Base-by-base conservation (phyloP, 1,140 invertebrate genomes). In the Zaprionus africanus region DNA sequence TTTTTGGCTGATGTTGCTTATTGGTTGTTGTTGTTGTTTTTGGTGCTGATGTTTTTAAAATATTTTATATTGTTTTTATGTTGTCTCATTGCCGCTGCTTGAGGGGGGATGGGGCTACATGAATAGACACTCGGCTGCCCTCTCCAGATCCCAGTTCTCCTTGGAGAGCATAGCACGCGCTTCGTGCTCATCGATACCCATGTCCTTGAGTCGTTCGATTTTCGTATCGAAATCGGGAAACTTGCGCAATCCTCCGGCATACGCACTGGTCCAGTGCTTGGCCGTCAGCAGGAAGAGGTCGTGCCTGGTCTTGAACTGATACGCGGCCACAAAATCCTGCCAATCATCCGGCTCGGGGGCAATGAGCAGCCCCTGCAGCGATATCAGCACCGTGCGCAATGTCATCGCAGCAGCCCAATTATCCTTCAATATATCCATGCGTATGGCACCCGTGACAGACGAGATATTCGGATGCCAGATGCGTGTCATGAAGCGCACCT, bases 381-480 rank as follows among this genome's bases (percentile, higher is more conserved):
- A 98, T 3, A 99, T 93, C 58, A 99, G 93, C 28, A 99, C 98
- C 41, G 98, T 99, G 60, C 98, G 94, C 65, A 99, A 94, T 4
- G 98, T 99, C 96, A 99, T 98, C 11, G 99, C 98, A 62, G 99
- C 99, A 76, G 99, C 99, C 99, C 99, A 99, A 93, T 99, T 98
- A 93, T 99, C 98, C 95, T 99, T 99, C 17, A 99, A 94, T 91
- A 99, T 99, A 93, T 99, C 99, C 93, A 99, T 94, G 94, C 99
- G 99, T 91, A 99, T 99, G 31, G 98, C 98, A 70, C 99, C 99
- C 56, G 98, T 99, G 12, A 98, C 98, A 22, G 98, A 99, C 66
- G 98, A 99, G 82, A 99, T 98, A 94, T 99, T 99, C 57, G 99
- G 99, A 94, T 99, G 99, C 99, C 99, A 99, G 92, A 99, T 98